These are phyloP conservation scores for Enteromius treurensis DNA, from an alignment of 2,797 vertebrate genomes.

Conservation along the genomic window DNA sequence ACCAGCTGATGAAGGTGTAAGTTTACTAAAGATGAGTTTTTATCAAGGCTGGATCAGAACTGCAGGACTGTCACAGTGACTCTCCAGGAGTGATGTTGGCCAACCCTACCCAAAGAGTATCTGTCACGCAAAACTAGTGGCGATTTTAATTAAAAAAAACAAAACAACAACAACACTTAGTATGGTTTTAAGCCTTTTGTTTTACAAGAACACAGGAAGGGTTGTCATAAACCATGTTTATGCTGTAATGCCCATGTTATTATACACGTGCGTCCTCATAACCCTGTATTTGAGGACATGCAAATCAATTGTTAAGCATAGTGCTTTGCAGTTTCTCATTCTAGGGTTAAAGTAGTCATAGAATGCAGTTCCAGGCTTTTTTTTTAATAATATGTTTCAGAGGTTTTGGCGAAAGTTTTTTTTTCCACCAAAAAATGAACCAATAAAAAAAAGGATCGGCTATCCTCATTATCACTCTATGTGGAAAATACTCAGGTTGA, in stretches of 20 bases:
- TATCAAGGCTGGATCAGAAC: neutral
- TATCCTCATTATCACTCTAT: neutral
- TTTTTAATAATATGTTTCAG: neutral
- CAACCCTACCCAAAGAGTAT: too few relatives aligned
- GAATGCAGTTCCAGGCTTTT: constrained; percentile 3
- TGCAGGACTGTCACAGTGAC: neutral
- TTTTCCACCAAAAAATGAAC: neutral
- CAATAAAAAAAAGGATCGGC: neutral
- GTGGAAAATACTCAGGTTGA: neutral
- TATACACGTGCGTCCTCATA: neutral
- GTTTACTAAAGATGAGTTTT: neutral
- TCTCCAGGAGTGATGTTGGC: neutral
- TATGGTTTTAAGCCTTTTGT: neutral
- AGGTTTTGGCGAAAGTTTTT: neutral
- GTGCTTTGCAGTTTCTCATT: neutral
- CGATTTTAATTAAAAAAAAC: too few relatives aligned
- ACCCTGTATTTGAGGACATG: neutral
- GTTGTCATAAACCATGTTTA: neutral
- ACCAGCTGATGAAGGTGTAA: neutral
- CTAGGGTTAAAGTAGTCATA: neutral
- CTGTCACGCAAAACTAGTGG: neutral
- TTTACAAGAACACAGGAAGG: neutral
- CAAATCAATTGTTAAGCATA: neutral
- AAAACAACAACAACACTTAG: neutral
- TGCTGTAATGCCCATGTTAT: neutral